phyloP scores from a whole-genome alignment of 2,113 vertebrate genomes.

The Thinocorus orbignyianus region DNA sequence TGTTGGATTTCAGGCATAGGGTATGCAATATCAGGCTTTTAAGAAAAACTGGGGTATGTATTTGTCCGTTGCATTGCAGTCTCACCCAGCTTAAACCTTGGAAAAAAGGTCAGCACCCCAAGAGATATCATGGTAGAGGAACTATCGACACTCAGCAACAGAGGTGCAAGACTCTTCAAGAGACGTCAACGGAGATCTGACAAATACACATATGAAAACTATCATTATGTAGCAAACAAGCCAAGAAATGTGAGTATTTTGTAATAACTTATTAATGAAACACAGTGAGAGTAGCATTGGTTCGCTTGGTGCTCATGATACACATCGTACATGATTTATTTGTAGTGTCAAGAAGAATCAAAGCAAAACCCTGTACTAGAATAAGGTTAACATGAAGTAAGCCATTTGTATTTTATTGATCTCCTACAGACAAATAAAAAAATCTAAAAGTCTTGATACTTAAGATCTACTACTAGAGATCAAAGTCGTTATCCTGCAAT shows the following conservation, averaged over 20 bases:
- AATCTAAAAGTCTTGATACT: neutral
- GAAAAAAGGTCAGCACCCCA: constrained; percentile 89
- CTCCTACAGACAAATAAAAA: neutral
- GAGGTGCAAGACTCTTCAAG: constrained; percentile 94
- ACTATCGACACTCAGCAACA: constrained; percentile 87
- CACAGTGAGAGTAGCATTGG: neutral
- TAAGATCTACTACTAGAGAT: neutral
- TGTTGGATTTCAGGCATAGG: neutral
- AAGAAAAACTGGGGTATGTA: neutral
- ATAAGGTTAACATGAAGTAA: neutral
- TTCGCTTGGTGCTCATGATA: neutral
- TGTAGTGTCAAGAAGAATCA: neutral
- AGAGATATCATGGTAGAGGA: constrained; percentile 98
- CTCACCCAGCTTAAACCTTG: constrained; percentile 81
- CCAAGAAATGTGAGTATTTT: constrained; percentile 81
- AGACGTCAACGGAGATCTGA: constrained; percentile 93
- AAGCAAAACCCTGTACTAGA: neutral
- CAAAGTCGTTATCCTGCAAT: neutral
- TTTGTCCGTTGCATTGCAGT: constrained; percentile 72
- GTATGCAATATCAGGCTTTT: neutral
- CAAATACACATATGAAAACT: constrained; percentile 93
- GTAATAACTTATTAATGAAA: neutral
- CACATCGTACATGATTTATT: neutral
- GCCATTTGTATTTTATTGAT: neutral
- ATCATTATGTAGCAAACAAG: constrained; percentile 81